Evolutionary conservation across 2,113 vertebrate species (phyloP), one percentile per base, ranked within the genome.

Genomic region (Forbesichthys papilliferus): DNA sequence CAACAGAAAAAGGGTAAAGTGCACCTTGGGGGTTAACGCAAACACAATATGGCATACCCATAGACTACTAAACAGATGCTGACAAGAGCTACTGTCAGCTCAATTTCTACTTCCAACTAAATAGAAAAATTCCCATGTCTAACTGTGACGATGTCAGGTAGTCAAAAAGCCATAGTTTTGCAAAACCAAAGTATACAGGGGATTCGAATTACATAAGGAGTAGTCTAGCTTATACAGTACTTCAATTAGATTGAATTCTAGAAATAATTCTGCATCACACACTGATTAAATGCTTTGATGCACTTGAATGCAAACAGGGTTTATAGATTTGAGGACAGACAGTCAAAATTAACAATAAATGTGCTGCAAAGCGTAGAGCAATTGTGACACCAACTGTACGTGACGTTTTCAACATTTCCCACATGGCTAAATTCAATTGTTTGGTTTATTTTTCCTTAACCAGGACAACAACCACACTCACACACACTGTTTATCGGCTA

Each of bases 1-100:
- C 77, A 82, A 78, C 83, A 86, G 74, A 85, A 78, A 79, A 68
- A 69, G 73, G 81, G 74, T 27, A 79, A 69, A 79, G 78, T 81
- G 73, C 79, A 58, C 53, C 71, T 75, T 58, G 75, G 69, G 46
- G 11, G 11, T 46, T 46, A 11, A 63, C 36, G 13, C 61, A 62
- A 72, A 34, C 48, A 18, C 8, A 70, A 78, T 11, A 53, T 12
- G 34, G 51, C 48, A 34, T 33, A 62, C 3, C 60, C 36, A 63
- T 7, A 18, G 9, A 68, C 59, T 16, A 36, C 11, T 11, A 14
- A 49, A 52, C 54, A 49, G 14, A 8, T 14, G 51, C 10, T 49
- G 20, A 53, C 63, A 71, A 20, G 14, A 48, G 27, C 46, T 3
- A n/a, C 60, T 48, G 70, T 27, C 2, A 5, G 69, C 61, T 66